Base-by-base conservation (phyloP, 2,888 invertebrate genomes). In the Drosophila diplacantha region DNA sequence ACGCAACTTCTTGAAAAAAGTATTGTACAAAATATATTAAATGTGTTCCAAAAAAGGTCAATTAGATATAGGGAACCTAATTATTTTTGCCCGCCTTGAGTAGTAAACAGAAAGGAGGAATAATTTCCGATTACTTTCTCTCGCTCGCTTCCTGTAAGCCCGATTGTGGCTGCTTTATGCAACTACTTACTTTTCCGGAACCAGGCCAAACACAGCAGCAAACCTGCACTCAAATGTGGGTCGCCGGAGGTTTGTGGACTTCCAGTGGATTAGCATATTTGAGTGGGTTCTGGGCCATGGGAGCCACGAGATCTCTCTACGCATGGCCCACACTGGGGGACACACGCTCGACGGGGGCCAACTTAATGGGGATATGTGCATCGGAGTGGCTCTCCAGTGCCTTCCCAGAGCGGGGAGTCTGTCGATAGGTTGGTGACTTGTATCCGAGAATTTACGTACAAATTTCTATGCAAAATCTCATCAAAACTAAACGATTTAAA, bases 241-340 rank as follows among this genome's bases (percentile, higher is more conserved):
- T 39, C 41, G 37, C 37, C 43, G 26, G 56, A 38, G 61, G 43
- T 41, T 32, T 64, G 63, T 50, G 63, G 49, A 44, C 64, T 64
- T 38, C 35, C 58, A 46, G 47, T 34, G 64, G 74, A 64, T 76
- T 76, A 72, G 56, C 77, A 76, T 74, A 64, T 66, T 66, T 68
- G 56, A 72, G 64, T 56, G 64, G 61, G 39, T 61, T 58, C 60
- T 69, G 64, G 47, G 68, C 37, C 46, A 57, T 56, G 32, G 22
- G 22, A 46, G 24, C 49, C 39, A 22, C 24, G n/a, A 35, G 50
- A 57, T 67, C 50, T 12, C 35, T 12, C 35, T 7, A 46, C 44
- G 46, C 54, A 63, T 32, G 20, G 50, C 50, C 50, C 60, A 18
- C 58, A 44, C 38, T 24, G 37, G 37, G 43, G 35, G 43, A 43